Evolutionary conservation across 1,140 invertebrate species (phyloP).

Genomic region (Dendroctonus ponderosae): DNA sequence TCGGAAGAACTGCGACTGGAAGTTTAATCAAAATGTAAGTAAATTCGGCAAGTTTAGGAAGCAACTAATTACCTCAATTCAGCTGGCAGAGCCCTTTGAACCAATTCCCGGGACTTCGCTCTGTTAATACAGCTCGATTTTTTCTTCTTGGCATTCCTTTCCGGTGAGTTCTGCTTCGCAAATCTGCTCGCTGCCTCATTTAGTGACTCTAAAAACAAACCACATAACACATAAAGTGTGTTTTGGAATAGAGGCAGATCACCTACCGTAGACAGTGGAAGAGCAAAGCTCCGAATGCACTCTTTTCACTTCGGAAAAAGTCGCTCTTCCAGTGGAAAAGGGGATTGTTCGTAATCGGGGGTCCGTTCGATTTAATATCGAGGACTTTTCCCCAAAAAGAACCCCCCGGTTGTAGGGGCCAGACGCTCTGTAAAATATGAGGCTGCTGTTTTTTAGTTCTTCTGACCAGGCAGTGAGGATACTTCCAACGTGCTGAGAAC

Average conservation of each 20-base stretch:
- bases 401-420: slow-evolving; percentile 70
- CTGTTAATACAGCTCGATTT: slow-evolving; percentile 52
- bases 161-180: slow-evolving; percentile 35
- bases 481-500: slow-evolving; percentile 73
- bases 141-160: slow-evolving; percentile 36
- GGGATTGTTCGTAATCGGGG: slow-evolving; percentile 70
- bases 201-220: slow-evolving; percentile 39
- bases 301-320: slow-evolving; percentile 76
- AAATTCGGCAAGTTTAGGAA: too few relatives aligned
- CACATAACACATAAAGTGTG: too few relatives aligned
- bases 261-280: slow-evolving; percentile 50
- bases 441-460: slow-evolving; percentile 65
- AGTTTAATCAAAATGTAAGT: too few relatives aligned
- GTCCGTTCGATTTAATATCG: slow-evolving; percentile 67
- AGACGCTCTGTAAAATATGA: slow-evolving; percentile 77
- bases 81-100: slow-evolving; percentile 53
- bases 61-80: slow-evolving; percentile 25
- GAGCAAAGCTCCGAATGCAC: slow-evolving; percentile 71
- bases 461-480: slow-evolving; percentile 68
- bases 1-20: too few relatives aligned
- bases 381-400: slow-evolving; percentile 73
- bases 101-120: slow-evolving; percentile 56
- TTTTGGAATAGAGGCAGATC: background rate
- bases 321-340: slow-evolving; percentile 79
- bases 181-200: slow-evolving; percentile 35